Conservation (phyloP, 2,888 invertebrate genomes). For the Rhamphomyia laevipes region DNA sequence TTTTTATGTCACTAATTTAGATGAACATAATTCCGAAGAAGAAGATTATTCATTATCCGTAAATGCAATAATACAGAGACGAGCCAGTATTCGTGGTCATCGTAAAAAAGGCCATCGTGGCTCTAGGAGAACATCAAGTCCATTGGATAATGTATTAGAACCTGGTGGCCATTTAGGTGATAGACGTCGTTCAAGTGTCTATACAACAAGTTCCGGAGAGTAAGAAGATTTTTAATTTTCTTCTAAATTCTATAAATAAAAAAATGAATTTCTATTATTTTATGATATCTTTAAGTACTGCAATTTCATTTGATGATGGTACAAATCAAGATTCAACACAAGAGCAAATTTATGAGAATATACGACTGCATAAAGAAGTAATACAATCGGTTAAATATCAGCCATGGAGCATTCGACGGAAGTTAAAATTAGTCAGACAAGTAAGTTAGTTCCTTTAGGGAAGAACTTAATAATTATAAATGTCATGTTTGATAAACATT, state of each 20-base stretch:
- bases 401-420: conserved; percentile 71
- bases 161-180: conserved; percentile 25
- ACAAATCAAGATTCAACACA: conserved; percentile 52
- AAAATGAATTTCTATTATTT: neutral
- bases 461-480: neutral
- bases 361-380: conserved; percentile 84
- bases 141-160: conserved; percentile 36
- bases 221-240: conserved; percentile 37
- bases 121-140: conserved; percentile 49
- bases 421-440: conserved; percentile 67
- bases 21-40: conserved; percentile 42
- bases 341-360: conserved; percentile 82
- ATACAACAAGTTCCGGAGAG: conserved; percentile 81
- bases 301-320: conserved; percentile 65
- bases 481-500: neutral
- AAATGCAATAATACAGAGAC: conserved; percentile 68
- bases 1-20: neutral
- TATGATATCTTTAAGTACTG: conserved; percentile 45
- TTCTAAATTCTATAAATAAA: too few relatives aligned
- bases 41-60: conserved; percentile 80
- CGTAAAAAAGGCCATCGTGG: conserved; percentile 47
- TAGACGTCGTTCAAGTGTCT: conserved; percentile 57
- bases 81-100: conserved; percentile 61
- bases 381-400: conserved; percentile 75
- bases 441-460: conserved; percentile 26